Conservation (phyloP, 2,888 invertebrate species). For the Drosophila neotestacea region DNA sequence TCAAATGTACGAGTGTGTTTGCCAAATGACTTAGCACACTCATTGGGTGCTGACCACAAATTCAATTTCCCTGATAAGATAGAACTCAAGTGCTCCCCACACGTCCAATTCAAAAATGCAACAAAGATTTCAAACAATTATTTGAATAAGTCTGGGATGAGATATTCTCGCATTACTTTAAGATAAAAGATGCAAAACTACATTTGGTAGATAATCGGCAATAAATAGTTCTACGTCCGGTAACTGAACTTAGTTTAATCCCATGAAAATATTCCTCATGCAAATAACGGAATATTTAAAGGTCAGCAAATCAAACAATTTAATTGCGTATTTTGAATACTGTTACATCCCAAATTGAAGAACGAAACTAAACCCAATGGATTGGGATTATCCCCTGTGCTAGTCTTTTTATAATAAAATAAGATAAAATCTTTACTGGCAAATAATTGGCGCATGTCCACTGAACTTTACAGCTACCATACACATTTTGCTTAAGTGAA, state of each 20-base stretch:
- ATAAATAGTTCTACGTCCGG: not conserved
- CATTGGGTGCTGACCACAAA: conserved; percentile 72
- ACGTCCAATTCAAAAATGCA: conserved; percentile 15
- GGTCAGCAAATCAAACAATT: no score
- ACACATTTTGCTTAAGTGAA: conserved; percentile 60
- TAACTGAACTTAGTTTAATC: not conserved
- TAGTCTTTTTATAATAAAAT: not conserved
- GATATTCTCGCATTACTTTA: not conserved
- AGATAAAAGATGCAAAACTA: no score
- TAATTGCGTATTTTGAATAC: no score
- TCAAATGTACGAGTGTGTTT: conserved; percentile 57
- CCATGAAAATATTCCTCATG: no score
- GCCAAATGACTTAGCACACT: conserved; percentile 75
- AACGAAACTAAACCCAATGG: no score
- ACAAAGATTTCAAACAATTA: conserved; percentile 12
- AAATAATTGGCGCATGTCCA: not conserved
- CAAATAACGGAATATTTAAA: no score
- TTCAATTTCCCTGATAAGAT: conserved; percentile 71
- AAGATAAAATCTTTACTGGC: not conserved
- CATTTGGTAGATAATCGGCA: no score
- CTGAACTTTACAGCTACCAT: conserved; percentile 21
- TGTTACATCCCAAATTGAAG: no score
- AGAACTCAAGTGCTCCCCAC: conserved; percentile 20
- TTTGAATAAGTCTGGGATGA: conserved; percentile 1
- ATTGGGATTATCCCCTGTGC: not conserved